Evolutionary conservation across 2,113 vertebrate species (phyloP), one percentile per base, ranked within the genome.

Genomic region (Donacobius atricapilla): DNA sequence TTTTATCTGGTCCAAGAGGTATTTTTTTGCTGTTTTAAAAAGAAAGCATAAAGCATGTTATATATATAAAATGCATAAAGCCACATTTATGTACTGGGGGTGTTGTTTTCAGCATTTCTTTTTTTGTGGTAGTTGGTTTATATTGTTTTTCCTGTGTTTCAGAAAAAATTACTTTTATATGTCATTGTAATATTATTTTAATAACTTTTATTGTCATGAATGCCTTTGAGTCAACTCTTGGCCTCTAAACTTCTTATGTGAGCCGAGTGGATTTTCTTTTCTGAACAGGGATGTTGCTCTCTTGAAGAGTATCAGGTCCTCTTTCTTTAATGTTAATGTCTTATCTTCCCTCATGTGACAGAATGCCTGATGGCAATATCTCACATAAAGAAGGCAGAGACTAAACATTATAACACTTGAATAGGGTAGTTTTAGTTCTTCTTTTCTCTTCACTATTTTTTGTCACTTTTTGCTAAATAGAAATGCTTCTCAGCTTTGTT

Each of bases 1-100:
- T 87, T 87, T 85, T n/a, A 70, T 28, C 17, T 56, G 15, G 8
- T 42, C 21, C 3, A 2, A 33, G 23, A 79, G 17, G 10, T 23
- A 65, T 15, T 82, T 8, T 2, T 0, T 33, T 66, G 4, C 7
- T 93, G 7, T 15, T 91, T 85, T 42, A 56, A 76, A 86, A 89
- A 42, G 47, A 71, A 78, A 65, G 13, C 2, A 2, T 63, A 72
- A 61, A 40, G 1, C 7, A 21, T 28, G 9, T 61, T 65, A 79
- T 53, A 56, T 19, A 39, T 39, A 39, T 61, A 39, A 60, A 60
- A n/a, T n/a, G 35, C 16, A 39, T 40, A 61, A 40, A 20, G 10
- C 1, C 11, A 10, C 33, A 45, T 37, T 71, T 27, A 7, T 72
- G 53, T 53, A 66, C 25, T 0, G 2, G 0, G 2, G 2, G 0